Base-by-base conservation (phyloP, 30 jellyfish, hydroid and myxozoan species). In the Chrysaora quinquecirrha region DNA sequence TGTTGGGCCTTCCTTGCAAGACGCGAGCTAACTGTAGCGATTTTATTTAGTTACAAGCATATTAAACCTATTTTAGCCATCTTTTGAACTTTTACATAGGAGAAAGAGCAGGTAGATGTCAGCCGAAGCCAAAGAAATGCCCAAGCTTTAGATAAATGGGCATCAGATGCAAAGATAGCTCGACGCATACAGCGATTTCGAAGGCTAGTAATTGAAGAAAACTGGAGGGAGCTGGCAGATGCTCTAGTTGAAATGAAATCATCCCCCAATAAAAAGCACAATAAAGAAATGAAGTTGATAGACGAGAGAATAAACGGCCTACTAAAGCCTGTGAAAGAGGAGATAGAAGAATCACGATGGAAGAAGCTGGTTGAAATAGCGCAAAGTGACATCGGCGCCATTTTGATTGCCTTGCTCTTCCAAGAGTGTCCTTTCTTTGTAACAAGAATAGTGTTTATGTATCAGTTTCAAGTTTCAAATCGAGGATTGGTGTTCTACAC, bases 401-500 rank as follows among this genome's bases (percentile, higher is more conserved):
- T 81, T 12, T 60, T 89, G 47, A 76, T 89, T 10, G 85, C 97
- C 28, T 63, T 89, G 14, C 27, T 81, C 4, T 65, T 89, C 71
- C 97, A 89, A 75, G 97, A 89, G 35, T 83, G 82, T 10, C 97
- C 97, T 9, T 89, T 89, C 78, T 83, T 89, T 74, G 78, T 89
- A 24, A 33, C 85, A 19, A 87, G 97, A 30, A 73, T 89, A 29
- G 78, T 77, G 0, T 64, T 89, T 31, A 80, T 89, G 60, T 50
- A 70, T 12, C 67, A 80, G 60, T 89, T 48, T 61, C 34, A 64
- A 75, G 79, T 82, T 11, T 43, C 28, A 31, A 76, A 80, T 16
- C 49, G 90, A 16, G 82, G 90, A 30, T 34, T 80, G 34, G 56
- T 80, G 14, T 80, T 80, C 67, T 80, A 80, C 75, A 80, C 90